Conservation (phyloP, 2,888 invertebrate species). For the Apodemia hepburni region DNA sequence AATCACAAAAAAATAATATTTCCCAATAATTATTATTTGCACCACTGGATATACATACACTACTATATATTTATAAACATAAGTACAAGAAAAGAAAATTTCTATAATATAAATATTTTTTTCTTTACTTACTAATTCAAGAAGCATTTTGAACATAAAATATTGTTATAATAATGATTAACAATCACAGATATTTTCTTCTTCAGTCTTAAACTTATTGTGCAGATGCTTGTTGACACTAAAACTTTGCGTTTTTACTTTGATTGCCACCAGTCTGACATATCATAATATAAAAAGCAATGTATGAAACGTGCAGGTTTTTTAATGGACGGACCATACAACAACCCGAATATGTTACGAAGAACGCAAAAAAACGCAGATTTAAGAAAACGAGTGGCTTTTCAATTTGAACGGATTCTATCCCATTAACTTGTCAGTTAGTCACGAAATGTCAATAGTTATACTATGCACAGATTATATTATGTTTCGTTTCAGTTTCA, state of each 20-base stretch:
- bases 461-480: no score
- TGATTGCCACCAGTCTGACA: neutral
- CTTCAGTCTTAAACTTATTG: neutral
- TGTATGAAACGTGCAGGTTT: neutral
- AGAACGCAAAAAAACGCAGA: neutral
- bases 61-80: no score
- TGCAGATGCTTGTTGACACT: neutral
- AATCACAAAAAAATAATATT: no score
- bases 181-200: neutral
- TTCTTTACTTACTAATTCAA: neutral
- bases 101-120: no score
- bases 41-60: no score
- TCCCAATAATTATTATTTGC: no score
- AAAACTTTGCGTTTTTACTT: no score
- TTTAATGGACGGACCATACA: neutral
- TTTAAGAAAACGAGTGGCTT: neutral
- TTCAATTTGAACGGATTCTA: no score
- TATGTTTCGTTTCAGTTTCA: no score
- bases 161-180: neutral
- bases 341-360: neutral
- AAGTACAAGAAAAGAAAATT: no score
- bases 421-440: no score
- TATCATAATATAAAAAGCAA: neutral
- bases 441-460: no score
- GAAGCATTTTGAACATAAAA: neutral